These are phyloP conservation scores for Ataeniobius toweri DNA, from an alignment of 2,797 vertebrate genomes.

Conservation along the genomic window DNA sequence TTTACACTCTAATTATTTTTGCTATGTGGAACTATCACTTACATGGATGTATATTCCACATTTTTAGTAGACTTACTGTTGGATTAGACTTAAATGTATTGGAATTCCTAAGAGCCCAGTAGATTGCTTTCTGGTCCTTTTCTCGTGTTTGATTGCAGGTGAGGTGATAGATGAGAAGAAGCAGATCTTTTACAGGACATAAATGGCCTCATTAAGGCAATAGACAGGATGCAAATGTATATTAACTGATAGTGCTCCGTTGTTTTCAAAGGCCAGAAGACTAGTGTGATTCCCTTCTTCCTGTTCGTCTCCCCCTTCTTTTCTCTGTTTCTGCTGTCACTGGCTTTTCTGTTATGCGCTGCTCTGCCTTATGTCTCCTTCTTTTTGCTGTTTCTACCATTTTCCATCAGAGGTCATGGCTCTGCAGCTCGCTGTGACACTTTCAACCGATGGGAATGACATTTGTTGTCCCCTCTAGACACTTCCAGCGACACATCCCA, in stretches of 20 bases:
- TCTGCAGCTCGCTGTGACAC: conserved; percentile 51
- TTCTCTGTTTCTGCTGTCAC: conserved; percentile 44
- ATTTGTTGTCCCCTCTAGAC: conserved; percentile 28
- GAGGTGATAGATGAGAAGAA: conserved; percentile 38
- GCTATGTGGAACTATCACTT: not conserved
- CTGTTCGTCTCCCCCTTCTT: not conserved
- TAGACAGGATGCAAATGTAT: conserved; percentile 51
- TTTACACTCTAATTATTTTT: conserved; percentile 14
- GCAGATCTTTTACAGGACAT: conserved; percentile 24
- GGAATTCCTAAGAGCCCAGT: conserved; percentile 60
- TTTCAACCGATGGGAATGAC: conserved; percentile 59
- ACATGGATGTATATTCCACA: not conserved
- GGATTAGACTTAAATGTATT: conserved; percentile 13
- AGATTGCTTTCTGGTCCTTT: conserved; percentile 59
- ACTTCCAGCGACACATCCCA: conserved; percentile 28
- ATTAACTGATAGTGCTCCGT: conserved; percentile 62
- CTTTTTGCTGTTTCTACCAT: conserved; percentile 3
- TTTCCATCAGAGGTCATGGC: conserved; percentile 54
- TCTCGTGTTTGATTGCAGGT: conserved; percentile 38
- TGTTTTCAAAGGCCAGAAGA: conserved; percentile 47
- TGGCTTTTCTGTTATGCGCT: conserved; percentile 37
- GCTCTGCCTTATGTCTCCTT: conserved; percentile 34
- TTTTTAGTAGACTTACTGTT: not conserved
- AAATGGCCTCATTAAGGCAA: conserved; percentile 64
- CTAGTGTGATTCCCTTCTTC: conserved; percentile 45